Base-by-base conservation (phyloP, 1,140 invertebrate genomes). In the Anadara kagoshimensis region DNA sequence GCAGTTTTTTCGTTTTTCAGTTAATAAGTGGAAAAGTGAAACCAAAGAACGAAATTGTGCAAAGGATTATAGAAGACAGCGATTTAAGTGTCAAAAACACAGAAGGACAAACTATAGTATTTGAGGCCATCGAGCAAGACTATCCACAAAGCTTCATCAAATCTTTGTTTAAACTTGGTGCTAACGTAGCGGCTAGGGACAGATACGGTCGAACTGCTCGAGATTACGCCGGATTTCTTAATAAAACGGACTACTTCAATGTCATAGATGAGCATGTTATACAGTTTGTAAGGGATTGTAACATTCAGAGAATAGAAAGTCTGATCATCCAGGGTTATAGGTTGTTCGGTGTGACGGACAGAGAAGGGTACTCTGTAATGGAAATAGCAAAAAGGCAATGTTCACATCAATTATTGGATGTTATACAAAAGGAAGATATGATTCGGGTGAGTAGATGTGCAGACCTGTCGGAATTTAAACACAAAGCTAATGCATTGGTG, bases 71-170 rank as follows among this genome's bases (percentile, higher is more conserved):
- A 41, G 43, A 57, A 56, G 69, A 47, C 36, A 73, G 72, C 0
- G 61, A 80, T 45, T 8, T 80, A 1, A 69, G 36, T 24, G 51
- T 51, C 11, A 51, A 72, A 14, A 71, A 80, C 58, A 47, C 18
- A 4, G 20, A 76, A 12, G 79, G 79, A 47, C 66, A 78, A 54
- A 78, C 76, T 41, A 5, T 78, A 26, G 18, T 80, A 36, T 78
- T 71, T 66, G 79, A 78, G 26, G 79, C 76, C 1, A 78, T 80
- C 44, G 20, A 44, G 26, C 56, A 71, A 11, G 45, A 73, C 14
- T n/a, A 53, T 5, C 59, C 73, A 11, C 20, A 58, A 5, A 47
- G 26, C n/a, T 41, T 76, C 16, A 53, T 78, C 12, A 20, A 68
- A 18, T 54, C 67, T 41, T 54, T 80, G 12, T 49, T 80, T 5